These are phyloP conservation scores for Sebastolobus alascanus DNA, from an alignment of 2,797 vertebrate genomes.

Conservation along the genomic window DNA sequence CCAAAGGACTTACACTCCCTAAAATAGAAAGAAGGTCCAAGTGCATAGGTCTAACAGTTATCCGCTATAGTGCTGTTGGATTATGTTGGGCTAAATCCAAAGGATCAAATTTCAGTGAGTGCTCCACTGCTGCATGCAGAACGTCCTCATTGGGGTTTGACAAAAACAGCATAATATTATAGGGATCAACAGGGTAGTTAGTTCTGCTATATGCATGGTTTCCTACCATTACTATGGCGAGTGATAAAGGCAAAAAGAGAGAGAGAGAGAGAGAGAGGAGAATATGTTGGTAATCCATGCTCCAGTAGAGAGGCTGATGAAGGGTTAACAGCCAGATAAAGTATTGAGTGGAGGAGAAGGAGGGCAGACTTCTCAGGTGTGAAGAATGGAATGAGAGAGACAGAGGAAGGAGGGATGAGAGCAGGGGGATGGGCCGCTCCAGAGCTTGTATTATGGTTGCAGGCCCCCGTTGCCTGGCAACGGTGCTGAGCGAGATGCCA, in stretches of 20 bases:
- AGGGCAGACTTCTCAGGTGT: slow-evolving; percentile 82
- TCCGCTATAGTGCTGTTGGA: slow-evolving; percentile 81
- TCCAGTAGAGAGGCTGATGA: slow-evolving; percentile 67
- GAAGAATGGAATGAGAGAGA: slow-evolving; percentile 78
- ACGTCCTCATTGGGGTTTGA: slow-evolving; percentile 67
- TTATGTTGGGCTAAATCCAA: slow-evolving; percentile 80
- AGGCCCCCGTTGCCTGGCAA: slow-evolving; percentile 80
- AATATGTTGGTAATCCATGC: slow-evolving; percentile 64
- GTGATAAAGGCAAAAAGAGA: slow-evolving; percentile 45
- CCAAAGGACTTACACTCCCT: slow-evolving; percentile 76
- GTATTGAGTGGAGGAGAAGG: slow-evolving; percentile 68
- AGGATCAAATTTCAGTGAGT: slow-evolving; percentile 83
- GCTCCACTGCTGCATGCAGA: slow-evolving; percentile 66
- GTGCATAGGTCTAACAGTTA: slow-evolving; percentile 80
- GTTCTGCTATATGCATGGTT: slow-evolving; percentile 72
- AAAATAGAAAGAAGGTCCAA: slow-evolving; percentile 81
- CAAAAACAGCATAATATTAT: slow-evolving; percentile 69
- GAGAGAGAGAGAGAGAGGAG: slow-evolving; percentile 15
- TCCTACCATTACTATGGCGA: slow-evolving; percentile 49
- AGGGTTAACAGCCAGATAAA: slow-evolving; percentile 76
- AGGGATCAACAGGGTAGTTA: slow-evolving; percentile 75
- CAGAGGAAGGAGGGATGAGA: slow-evolving; percentile 58
- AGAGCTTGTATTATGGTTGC: slow-evolving; percentile 78
- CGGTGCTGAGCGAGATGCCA: slow-evolving; percentile 80
- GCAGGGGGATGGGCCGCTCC: slow-evolving; percentile 73